Percentiles rank a stretch among this genome's conserved stretches.
These are phyloP conservation scores for Uria aalge DNA, from an alignment of 2,113 vertebrate genomes.

Conservation along the genomic window DNA sequence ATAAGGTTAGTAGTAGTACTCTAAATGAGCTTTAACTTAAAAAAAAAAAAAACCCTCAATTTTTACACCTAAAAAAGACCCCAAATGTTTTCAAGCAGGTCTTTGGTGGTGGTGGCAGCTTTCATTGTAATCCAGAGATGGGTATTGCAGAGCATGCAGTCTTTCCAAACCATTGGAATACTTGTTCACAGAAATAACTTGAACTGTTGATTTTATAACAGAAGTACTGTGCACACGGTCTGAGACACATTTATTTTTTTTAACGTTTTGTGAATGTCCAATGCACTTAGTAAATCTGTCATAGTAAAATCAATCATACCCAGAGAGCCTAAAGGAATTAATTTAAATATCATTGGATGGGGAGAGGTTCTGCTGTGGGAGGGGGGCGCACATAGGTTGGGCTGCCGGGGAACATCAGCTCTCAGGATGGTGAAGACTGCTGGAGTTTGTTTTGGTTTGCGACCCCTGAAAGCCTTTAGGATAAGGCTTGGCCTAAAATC, in stretches of 20 bases:
- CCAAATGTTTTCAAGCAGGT: background rate
- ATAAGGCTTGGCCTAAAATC: background rate
- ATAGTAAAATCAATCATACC: background rate
- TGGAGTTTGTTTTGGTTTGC: background rate
- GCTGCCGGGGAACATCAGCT: background rate
- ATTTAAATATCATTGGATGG: background rate
- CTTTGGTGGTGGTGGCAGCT: background rate
- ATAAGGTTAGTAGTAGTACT: background rate
- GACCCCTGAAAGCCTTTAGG: background rate
- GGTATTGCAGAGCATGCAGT: background rate
- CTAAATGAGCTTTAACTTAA: background rate
- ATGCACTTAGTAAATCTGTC: background rate
- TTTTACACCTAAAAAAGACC: background rate
- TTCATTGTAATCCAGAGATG: background rate
- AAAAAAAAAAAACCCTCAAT: background rate
- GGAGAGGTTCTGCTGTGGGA: background rate
- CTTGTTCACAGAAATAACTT: background rate
- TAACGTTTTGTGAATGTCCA: background rate
- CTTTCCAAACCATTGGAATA: background rate
- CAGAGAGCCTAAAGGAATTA: no score
- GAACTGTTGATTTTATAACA: background rate
- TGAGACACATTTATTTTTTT: background rate
- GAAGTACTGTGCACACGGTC: background rate
- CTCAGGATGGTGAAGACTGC: background rate
- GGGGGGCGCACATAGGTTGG: rapidly evolving